These are phyloP conservation scores for Varanus komodoensis DNA, from an alignment of 2,113 vertebrate species.

Conservation along the genomic window DNA sequence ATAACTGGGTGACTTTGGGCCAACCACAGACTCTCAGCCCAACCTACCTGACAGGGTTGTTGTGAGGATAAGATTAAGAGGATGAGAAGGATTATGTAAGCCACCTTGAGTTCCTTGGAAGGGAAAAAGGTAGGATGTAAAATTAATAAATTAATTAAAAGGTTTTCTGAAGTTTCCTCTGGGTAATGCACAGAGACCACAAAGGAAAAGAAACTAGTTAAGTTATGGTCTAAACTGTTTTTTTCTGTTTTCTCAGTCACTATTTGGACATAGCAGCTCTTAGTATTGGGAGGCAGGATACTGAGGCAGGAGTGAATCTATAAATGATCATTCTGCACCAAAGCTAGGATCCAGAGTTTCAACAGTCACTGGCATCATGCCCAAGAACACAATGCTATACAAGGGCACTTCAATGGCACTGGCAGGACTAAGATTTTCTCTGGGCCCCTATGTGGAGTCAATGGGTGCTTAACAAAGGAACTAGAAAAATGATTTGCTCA, in stretches of 20 bases:
- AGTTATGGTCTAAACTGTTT: background rate
- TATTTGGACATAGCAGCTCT: background rate
- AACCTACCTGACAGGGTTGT: too few relatives aligned
- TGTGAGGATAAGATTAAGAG: too few relatives aligned
- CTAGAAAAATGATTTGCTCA: background rate
- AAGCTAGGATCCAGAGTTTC: background rate
- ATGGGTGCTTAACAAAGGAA: background rate
- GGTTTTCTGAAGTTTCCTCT: too few relatives aligned
- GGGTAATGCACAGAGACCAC: too few relatives aligned
- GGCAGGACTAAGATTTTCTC: background rate
- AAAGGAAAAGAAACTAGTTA: background rate
- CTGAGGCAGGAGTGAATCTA: background rate
- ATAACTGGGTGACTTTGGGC: too few relatives aligned
- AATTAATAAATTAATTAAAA: too few relatives aligned
- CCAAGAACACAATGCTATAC: background rate
- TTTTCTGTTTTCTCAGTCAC: background rate
- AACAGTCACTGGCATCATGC: background rate
- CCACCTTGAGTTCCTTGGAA: too few relatives aligned
- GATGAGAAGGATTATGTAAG: too few relatives aligned
- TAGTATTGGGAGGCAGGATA: background rate
- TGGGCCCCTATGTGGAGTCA: background rate
- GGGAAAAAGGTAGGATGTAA: too few relatives aligned
- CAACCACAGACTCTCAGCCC: too few relatives aligned
- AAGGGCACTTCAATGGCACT: background rate
- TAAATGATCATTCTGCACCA: background rate